A percentile compares a stretch with the other conserved stretches of the same genome.
Conservation (phyloP, 2,888 invertebrate genomes). For the Chelonus formosanus region DNA sequence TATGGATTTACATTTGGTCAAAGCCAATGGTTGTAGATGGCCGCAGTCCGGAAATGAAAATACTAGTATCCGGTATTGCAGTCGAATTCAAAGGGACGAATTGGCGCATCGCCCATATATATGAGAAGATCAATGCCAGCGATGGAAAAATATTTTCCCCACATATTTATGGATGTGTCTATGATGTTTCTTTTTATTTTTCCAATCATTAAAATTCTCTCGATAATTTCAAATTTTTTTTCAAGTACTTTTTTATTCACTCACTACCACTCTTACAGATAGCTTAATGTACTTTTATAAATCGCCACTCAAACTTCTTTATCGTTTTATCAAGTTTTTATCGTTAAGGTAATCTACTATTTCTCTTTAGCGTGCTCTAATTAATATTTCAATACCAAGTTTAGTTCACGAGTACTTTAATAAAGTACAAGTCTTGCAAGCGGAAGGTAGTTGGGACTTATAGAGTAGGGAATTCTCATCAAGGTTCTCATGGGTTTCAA, state of each 20-base stretch:
- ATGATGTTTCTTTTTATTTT: background rate
- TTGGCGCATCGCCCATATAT: slow-evolving; percentile 25
- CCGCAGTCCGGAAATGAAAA: slow-evolving; percentile 38
- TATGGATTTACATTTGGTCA: slow-evolving; percentile 13
- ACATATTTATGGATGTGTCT: background rate
- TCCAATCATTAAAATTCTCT: background rate
- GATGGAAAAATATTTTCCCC: slow-evolving; percentile 2
- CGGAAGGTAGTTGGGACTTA: slow-evolving; percentile 15
- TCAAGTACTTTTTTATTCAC: no score
- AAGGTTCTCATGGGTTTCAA: background rate
- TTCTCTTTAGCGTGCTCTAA: slow-evolving; percentile 40
- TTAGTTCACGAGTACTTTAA: slow-evolving; percentile 39
- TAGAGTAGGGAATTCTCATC: background rate
- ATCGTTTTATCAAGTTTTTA: no score
- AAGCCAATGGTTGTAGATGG: slow-evolving; percentile 26
- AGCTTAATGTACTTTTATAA: no score
- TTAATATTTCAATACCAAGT: slow-evolving; percentile 60
- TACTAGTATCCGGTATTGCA: slow-evolving; percentile 39
- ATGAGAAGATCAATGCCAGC: slow-evolving; percentile 25
- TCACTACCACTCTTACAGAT: no score
- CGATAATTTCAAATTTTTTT: no score
- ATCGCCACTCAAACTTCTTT: no score
- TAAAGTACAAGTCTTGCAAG: slow-evolving; percentile 14
- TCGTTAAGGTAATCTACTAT: no score
- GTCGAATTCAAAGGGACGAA: slow-evolving; percentile 24